Conservation (phyloP, 2,888 invertebrate genomes). For the Eilema depressum region DNA sequence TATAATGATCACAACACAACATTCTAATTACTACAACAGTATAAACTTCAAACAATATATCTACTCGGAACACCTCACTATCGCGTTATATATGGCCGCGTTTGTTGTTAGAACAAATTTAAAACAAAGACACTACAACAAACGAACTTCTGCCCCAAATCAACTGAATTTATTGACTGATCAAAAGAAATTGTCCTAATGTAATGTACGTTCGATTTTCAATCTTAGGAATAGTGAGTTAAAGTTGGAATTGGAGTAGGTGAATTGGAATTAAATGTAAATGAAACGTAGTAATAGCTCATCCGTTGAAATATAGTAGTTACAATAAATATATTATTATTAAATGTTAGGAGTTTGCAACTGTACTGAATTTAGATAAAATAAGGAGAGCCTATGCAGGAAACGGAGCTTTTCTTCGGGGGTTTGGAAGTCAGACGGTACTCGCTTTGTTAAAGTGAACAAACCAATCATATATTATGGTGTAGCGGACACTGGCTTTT, state of each 20-base stretch:
- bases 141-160: slow-evolving; percentile 47
- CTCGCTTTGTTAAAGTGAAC: too few species aligned
- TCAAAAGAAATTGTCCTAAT: slow-evolving; percentile 50
- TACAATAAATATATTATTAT: slow-evolving; percentile 39
- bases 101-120: slow-evolving; percentile 47
- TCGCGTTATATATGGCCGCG: slow-evolving; percentile 29
- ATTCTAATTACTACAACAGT: slow-evolving; percentile 11
- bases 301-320: slow-evolving; percentile 43
- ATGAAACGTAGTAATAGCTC: slow-evolving; percentile 41
- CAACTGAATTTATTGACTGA: slow-evolving; percentile 51
- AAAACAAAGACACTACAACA: slow-evolving; percentile 50
- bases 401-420: too few species aligned
- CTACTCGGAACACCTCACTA: slow-evolving; percentile 34
- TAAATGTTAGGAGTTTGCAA: slow-evolving; percentile 31
- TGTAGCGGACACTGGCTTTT: too few species aligned
- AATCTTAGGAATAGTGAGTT: not conserved
- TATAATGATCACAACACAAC: slow-evolving; percentile 4
- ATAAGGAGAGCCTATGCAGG: too few species aligned
- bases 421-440: too few species aligned
- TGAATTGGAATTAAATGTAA: slow-evolving; percentile 38
- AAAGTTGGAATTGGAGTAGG: slow-evolving; percentile 24
- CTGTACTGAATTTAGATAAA: not conserved
- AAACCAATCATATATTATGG: too few species aligned
- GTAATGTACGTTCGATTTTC: slow-evolving; percentile 14
- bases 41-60: slow-evolving; percentile 27